Conservation (phyloP, 1,140 invertebrate species). For the Aphaenogaster rudis region DNA sequence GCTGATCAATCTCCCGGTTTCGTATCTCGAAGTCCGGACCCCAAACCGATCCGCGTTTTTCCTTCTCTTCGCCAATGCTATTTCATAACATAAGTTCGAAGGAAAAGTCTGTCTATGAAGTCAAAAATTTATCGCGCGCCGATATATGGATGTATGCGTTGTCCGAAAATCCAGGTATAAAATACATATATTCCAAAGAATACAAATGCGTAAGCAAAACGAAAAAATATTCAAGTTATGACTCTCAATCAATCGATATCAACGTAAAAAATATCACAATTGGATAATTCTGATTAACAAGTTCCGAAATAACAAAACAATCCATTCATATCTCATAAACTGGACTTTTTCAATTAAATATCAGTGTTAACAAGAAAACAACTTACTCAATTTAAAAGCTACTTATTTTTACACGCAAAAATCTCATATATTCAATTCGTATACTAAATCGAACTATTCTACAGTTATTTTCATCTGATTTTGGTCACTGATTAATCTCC, state of each 20-base stretch:
- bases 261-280: background rate
- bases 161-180: background rate
- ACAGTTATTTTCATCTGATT: background rate
- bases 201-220: background rate
- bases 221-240: background rate
- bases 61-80: conserved; percentile 9
- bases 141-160: background rate
- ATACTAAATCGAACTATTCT: background rate
- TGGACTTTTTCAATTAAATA: background rate
- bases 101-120: conserved; percentile 22
- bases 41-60: conserved; percentile 67
- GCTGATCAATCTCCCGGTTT: conserved; percentile 79
- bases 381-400: background rate
- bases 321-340: background rate
- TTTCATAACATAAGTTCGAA: conserved; percentile 47
- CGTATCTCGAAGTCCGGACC: conserved; percentile 68
- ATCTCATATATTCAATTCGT: background rate
- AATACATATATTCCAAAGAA: background rate
- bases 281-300: background rate
- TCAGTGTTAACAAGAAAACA: background rate
- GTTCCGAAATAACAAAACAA: background rate
- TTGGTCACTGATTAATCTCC: conserved; percentile 27
- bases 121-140: conserved; percentile 14
- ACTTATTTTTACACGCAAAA: background rate
- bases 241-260: background rate